Conservation (phyloP, 30 jellyfish, hydroid and myxozoan genomes). For the Hydractinia symbiolongicarpus region DNA sequence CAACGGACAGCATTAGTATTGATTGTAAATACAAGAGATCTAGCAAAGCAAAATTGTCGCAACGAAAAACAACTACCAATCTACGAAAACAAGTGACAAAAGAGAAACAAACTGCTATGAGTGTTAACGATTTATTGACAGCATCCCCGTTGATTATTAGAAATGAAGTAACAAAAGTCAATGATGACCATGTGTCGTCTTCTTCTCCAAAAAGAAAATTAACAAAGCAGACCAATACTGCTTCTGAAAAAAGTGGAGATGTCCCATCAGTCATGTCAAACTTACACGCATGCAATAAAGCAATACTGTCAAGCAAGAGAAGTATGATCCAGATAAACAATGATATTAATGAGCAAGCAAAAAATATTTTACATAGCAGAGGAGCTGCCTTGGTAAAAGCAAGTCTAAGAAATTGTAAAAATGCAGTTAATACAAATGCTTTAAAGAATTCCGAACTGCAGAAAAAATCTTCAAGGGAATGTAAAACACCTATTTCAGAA, state of each 20-base stretch:
- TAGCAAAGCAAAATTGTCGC: neutral
- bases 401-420: neutral
- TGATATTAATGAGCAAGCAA: constrained; percentile 34
- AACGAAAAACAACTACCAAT: neutral
- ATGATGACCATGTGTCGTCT: constrained; percentile 2
- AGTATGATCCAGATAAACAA: neutral
- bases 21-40: neutral
- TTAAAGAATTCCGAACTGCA: neutral
- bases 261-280: neutral
- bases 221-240: neutral
- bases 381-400: constrained; percentile 16
- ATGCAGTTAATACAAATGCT: neutral
- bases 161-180: neutral
- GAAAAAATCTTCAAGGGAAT: neutral
- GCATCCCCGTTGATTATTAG: constrained; percentile 12
- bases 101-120: constrained; percentile 5
- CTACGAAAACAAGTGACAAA: neutral
- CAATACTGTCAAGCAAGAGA: neutral
- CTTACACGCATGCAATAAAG: neutral
- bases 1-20: neutral
- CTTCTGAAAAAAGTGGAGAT: neutral
- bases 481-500: neutral
- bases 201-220: neutral
- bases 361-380: constrained; percentile 7
- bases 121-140: constrained; percentile 1